A percentile compares a stretch with the other conserved stretches of the same genome.
Conservation (phyloP, 2,888 invertebrate species). For the Nasonovia ribisnigri region DNA sequence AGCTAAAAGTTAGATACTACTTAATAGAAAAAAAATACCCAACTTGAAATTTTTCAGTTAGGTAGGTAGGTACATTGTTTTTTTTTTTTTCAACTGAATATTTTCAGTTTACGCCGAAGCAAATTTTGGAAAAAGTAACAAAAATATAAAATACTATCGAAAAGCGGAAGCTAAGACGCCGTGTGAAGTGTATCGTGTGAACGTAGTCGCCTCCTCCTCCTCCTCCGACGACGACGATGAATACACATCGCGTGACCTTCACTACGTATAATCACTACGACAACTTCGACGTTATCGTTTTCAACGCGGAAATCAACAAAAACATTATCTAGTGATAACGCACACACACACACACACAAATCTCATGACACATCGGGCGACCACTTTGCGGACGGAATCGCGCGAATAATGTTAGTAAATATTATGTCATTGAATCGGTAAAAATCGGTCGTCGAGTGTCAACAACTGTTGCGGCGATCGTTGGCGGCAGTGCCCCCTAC, state of each 20-base stretch:
- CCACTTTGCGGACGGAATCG: neutral
- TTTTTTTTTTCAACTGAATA: neutral
- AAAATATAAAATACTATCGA: neutral
- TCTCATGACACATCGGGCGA: neutral
- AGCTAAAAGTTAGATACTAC: too few relatives aligned
- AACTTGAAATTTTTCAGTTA: neutral
- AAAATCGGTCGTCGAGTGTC: neutral
- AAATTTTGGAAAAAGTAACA: neutral
- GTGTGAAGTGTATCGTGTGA: neutral
- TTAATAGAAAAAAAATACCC: too few relatives aligned
- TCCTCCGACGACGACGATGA: neutral
- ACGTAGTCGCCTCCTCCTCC: neutral
- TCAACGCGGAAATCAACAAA: conserved; percentile 27
- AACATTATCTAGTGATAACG: neutral
- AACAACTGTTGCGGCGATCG: neutral
- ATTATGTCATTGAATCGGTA: neutral
- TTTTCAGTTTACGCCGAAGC: neutral
- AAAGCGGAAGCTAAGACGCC: neutral
- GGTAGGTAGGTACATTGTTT: neutral
- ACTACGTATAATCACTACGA: neutral
- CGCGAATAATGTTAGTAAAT: neutral
- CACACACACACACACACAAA: neutral
- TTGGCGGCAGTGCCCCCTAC: neutral
- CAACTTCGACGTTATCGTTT: neutral
- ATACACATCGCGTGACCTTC: neutral